A percentile compares a stretch with the other conserved stretches of the same genome.
phyloP scores from a whole-genome alignment of 2,888 invertebrate species.

The Microctonus aethiopoides region DNA sequence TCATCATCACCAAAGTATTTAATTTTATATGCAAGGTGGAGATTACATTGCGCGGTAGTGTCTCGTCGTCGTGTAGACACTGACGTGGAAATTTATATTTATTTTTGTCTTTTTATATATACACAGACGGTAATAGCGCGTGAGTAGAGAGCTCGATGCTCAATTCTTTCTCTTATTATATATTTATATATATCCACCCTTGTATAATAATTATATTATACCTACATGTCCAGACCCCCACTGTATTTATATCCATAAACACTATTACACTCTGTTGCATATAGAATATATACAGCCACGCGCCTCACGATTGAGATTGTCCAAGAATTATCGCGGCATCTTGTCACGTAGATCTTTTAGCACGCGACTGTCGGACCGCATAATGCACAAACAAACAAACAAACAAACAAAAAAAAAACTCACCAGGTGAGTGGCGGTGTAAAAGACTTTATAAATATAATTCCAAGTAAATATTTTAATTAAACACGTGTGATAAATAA shows the following conservation, averaged over 20 bases:
- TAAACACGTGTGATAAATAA: no score
- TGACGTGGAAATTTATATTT: constrained; percentile 6
- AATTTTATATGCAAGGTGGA: constrained; percentile 28
- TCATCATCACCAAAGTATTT: constrained; percentile 20
- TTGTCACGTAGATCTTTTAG: constrained; percentile 34
- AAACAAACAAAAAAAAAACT: background rate
- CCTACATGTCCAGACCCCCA: background rate
- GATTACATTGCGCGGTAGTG: background rate
- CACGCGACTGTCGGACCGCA: constrained; percentile 43
- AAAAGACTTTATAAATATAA: background rate
- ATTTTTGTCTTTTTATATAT: background rate
- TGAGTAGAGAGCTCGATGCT: constrained; percentile 33
- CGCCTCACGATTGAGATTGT: constrained; percentile 28
- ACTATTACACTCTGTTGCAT: background rate
- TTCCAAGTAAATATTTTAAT: no score
- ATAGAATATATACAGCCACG: constrained; percentile 21
- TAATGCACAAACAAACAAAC: background rate
- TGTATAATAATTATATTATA: no score
- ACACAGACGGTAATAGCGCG: background rate
- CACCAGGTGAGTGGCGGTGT: background rate
- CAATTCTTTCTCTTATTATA: constrained; percentile 1
- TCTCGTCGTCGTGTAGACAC: constrained; percentile 21
- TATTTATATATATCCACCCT: constrained; percentile 5
- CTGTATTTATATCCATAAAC: background rate
- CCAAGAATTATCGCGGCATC: constrained; percentile 28